These are phyloP conservation scores for Dasyurus viverrinus DNA, from an alignment of 2,113 vertebrate species.

Conservation along the genomic window DNA sequence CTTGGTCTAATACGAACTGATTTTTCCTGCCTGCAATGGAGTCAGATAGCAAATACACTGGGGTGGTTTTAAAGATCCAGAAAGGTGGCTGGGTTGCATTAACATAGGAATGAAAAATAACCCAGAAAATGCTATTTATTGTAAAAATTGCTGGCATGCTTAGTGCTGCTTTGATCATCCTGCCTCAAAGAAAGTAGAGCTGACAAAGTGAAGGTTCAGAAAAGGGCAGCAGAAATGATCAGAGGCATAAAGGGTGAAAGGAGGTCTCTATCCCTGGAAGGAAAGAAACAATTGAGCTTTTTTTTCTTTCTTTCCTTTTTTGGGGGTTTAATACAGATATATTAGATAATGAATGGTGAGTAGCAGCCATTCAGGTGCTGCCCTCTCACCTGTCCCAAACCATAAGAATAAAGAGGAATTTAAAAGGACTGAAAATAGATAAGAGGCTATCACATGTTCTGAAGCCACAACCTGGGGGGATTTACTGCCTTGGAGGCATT, in stretches of 20 bases:
- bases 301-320: constrained; percentile 14
- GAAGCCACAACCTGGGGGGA: constrained; percentile 75
- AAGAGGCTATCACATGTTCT: constrained; percentile 76
- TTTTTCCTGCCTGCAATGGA: constrained; percentile 69
- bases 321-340: constrained; percentile 73
- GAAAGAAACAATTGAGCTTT: constrained; percentile 78
- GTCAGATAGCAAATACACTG: constrained; percentile 64
- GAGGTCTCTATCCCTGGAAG: constrained; percentile 76
- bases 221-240: constrained; percentile 78
- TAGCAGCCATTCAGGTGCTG: constrained; percentile 75
- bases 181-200: constrained; percentile 75
- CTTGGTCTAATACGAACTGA: constrained; percentile 65
- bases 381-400: constrained; percentile 80
- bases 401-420: constrained; percentile 76
- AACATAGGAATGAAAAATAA: constrained; percentile 80
- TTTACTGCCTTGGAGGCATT: constrained; percentile 74
- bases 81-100: constrained; percentile 75
- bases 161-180: constrained; percentile 78
- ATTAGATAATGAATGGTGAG: constrained; percentile 78
- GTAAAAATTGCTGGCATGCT: constrained; percentile 78
- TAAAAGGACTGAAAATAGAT: constrained; percentile 81
- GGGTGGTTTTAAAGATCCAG: constrained; percentile 74
- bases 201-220: constrained; percentile 77
- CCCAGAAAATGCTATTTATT: constrained; percentile 82
- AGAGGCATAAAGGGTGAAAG: constrained; percentile 69